These are phyloP conservation scores for Vireo altiloquus DNA, from an alignment of 2,113 vertebrate genomes.

Conservation along the genomic window DNA sequence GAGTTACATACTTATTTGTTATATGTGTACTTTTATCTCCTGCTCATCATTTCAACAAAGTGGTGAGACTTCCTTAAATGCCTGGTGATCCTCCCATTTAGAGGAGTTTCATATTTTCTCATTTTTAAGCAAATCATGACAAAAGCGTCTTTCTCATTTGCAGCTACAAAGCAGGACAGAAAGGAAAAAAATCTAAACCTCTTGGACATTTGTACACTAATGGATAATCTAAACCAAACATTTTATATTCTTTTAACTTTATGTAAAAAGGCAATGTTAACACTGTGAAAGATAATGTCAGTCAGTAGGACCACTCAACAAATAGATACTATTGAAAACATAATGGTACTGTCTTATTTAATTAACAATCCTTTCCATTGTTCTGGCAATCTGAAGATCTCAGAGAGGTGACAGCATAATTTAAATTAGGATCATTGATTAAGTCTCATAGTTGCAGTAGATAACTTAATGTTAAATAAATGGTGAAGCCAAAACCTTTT, in stretches of 20 bases:
- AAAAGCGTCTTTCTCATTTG: not conserved
- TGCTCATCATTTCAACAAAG: not conserved
- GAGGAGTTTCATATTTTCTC: not conserved
- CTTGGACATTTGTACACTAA: not conserved
- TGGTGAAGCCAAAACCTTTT: not conserved
- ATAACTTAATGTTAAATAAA: not conserved
- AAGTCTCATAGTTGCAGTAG: not conserved
- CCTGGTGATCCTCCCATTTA: not conserved
- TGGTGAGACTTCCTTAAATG: not conserved
- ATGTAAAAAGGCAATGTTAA: not conserved
- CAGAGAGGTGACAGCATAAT: not conserved
- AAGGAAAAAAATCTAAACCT: not conserved
- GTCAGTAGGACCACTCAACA: not conserved
- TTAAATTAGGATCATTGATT: not conserved
- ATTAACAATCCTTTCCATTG: not conserved
- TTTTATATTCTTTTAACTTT: not conserved
- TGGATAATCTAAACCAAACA: rapidly evolving
- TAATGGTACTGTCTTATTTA: not conserved
- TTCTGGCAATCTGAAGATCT: not conserved
- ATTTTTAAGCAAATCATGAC: not conserved
- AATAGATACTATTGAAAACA: not conserved
- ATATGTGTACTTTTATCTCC: not conserved
- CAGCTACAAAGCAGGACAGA: not conserved
- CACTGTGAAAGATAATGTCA: not conserved
- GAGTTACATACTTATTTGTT: not conserved